Conservation (phyloP, 2,113 vertebrate genomes). For the Pao palembangensis region DNA sequence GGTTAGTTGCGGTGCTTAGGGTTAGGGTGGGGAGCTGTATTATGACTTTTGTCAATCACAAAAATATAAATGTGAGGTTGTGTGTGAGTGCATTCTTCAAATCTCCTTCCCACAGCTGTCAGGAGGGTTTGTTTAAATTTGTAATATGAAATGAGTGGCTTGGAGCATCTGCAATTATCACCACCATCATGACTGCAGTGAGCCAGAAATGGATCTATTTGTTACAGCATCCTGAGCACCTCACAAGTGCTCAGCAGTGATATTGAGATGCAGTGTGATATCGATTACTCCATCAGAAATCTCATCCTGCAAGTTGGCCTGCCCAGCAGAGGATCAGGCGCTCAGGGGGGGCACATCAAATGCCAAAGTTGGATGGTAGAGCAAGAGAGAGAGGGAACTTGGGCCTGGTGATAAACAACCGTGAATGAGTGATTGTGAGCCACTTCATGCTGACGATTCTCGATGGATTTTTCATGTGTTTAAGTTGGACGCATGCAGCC, state of each 20-base stretch:
- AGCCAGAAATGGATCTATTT: conserved; percentile 34
- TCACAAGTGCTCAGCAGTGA: conserved; percentile 48
- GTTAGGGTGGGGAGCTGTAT: too few species aligned
- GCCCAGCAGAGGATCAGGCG: conserved; percentile 17
- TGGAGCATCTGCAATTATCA: neutral
- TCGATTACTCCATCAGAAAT: conserved; percentile 54
- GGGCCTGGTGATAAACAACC: conserved; percentile 40
- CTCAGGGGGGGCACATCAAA: conserved; percentile 48
- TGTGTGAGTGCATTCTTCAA: too few species aligned
- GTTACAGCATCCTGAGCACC: conserved; percentile 16
- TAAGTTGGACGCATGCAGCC: conserved; percentile 27
- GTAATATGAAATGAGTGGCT: too few species aligned
- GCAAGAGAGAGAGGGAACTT: conserved; percentile 45
- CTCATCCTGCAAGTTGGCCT: too few species aligned
- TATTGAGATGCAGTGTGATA: conserved; percentile 47
- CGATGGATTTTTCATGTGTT: conserved; percentile 70
- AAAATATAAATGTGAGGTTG: too few species aligned
- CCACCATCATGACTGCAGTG: conserved; percentile 19
- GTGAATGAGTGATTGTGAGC: conserved; percentile 26
- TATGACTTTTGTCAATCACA: too few species aligned
- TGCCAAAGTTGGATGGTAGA: conserved; percentile 20
- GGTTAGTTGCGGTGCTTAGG: too few species aligned
- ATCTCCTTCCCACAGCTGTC: too few species aligned
- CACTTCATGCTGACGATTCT: conserved; percentile 58
- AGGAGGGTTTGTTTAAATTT: too few species aligned